phyloP scores from a whole-genome alignment of 2,888 invertebrate genomes.

The Clitarchus hookeri region DNA sequence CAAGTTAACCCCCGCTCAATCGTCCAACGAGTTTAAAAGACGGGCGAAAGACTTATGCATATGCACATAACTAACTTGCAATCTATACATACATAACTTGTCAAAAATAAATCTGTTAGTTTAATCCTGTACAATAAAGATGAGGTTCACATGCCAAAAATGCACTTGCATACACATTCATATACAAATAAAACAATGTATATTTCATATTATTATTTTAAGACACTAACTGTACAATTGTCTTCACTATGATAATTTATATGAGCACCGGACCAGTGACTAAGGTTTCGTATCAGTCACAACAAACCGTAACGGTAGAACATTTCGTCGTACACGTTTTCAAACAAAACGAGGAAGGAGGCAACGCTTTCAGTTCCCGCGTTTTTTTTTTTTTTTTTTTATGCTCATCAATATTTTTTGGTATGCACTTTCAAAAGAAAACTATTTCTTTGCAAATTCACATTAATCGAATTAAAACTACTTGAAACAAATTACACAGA shows the following conservation, averaged over 20 bases:
- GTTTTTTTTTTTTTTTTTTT: no score
- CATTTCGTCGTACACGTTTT: not conserved
- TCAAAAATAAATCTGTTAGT: slow-evolving; percentile 44
- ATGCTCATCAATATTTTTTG: no score
- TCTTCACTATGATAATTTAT: not conserved
- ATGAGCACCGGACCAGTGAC: slow-evolving; percentile 14
- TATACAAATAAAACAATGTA: slow-evolving; percentile 14
- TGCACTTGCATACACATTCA: slow-evolving; percentile 10
- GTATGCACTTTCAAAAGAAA: not conserved
- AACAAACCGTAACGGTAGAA: not conserved
- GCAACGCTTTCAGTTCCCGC: not conserved
- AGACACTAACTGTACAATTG: slow-evolving; percentile 14
- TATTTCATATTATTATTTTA: slow-evolving; percentile 14
- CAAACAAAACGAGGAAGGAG: not conserved
- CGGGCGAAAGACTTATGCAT: slow-evolving; percentile 38
- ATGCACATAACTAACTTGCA: slow-evolving; percentile 38
- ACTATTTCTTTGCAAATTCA: not conserved
- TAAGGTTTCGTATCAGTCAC: slow-evolving; percentile 12
- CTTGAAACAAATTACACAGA: not conserved
- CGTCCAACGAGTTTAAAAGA: slow-evolving; percentile 30
- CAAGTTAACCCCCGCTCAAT: not conserved
- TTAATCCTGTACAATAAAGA: slow-evolving; percentile 42
- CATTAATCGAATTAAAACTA: not conserved
- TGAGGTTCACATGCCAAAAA: slow-evolving; percentile 27
- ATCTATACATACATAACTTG: slow-evolving; percentile 42